Percentiles rank a stretch among this genome's conserved stretches.
phyloP scores from a whole-genome alignment of 2,113 vertebrate species.

The Chrysochloris asiatica region DNA sequence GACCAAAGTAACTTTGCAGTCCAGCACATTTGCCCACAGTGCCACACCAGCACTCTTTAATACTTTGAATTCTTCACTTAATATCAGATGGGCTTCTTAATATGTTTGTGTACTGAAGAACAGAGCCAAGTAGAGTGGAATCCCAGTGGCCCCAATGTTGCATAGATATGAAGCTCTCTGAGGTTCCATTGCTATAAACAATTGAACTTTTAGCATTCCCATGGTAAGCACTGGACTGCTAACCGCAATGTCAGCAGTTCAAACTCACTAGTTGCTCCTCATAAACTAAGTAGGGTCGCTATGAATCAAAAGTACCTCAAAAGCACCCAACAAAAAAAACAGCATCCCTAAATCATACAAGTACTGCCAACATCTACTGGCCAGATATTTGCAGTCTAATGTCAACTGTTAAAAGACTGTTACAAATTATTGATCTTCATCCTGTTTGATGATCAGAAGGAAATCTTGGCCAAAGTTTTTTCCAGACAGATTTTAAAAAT shows the following conservation, averaged over 20 bases:
- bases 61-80: slow-evolving; percentile 48
- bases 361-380: neutral
- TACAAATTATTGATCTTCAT: slow-evolving; percentile 40
- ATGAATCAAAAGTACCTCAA: no score
- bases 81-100: slow-evolving; percentile 54
- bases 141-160: neutral
- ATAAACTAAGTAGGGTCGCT: no score
- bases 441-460: slow-evolving; percentile 17
- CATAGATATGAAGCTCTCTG: neutral
- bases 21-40: no score
- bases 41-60: no score
- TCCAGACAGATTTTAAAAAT: neutral
- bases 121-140: neutral
- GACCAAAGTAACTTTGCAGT: no score
- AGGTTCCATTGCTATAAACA: slow-evolving; percentile 44
- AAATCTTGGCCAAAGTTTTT: slow-evolving; percentile 52
- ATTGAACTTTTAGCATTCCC: slow-evolving; percentile 45
- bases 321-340: no score
- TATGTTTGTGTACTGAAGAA: slow-evolving; percentile 15
- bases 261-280: no score
- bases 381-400: slow-evolving; percentile 41
- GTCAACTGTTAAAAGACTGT: neutral
- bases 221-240: no score
- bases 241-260: no score
- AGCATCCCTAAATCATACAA: neutral